Conservation (phyloP, 2,797 vertebrate species). For the Falco cherrug region DNA sequence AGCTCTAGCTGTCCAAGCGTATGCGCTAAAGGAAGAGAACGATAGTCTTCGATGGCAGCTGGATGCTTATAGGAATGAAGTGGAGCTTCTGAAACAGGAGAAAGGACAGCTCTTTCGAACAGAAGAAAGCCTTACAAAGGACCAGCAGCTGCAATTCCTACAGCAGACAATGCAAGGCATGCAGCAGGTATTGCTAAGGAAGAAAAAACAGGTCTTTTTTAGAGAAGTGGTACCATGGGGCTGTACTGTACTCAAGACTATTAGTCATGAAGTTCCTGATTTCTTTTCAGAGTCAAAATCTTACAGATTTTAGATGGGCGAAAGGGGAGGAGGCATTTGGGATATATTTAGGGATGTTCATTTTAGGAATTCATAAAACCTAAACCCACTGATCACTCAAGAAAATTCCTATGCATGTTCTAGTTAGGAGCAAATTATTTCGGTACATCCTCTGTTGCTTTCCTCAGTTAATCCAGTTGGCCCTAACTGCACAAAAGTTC, state of each 20-base stretch:
- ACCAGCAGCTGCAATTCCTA: constrained; percentile 90
- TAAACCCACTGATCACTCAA: background rate
- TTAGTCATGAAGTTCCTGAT: background rate
- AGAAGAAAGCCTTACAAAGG: constrained; percentile 85
- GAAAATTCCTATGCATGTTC: background rate
- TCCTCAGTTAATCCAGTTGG: background rate
- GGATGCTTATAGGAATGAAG: constrained; percentile 93
- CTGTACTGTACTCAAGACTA: background rate
- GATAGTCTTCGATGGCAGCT: constrained; percentile 96
- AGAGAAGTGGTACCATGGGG: background rate
- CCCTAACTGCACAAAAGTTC: background rate
- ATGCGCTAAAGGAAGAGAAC: constrained; percentile 90
- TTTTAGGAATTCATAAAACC: background rate
- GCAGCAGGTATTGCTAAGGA: constrained; percentile 86
- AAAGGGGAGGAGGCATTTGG: background rate
- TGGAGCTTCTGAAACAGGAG: constrained; percentile 92
- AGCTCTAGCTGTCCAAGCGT: constrained; percentile 84
- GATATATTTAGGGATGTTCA: background rate
- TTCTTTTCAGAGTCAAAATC: background rate
- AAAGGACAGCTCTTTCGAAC: constrained; percentile 80
- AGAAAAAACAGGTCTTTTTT: background rate
- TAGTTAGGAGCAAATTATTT: background rate
- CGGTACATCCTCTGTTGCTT: background rate
- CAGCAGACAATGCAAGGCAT: constrained; percentile 92
- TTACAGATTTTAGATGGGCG: background rate